phyloP scores from a whole-genome alignment of 2,113 vertebrate species.

The Solea senegalensis region DNA sequence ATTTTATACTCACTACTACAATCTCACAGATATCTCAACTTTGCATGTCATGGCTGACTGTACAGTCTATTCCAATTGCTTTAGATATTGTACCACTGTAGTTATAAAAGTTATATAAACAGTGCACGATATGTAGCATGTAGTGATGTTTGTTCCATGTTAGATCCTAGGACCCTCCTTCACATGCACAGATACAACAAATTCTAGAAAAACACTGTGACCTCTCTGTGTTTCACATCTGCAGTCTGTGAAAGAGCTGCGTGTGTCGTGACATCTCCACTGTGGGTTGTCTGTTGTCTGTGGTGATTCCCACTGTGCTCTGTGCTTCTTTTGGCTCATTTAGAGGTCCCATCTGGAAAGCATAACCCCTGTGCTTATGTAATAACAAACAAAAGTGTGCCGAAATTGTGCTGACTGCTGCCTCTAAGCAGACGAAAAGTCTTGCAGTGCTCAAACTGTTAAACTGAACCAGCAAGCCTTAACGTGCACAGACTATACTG shows the following conservation, averaged over 20 bases:
- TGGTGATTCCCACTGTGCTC: conserved; percentile 30
- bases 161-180: conserved; percentile 11
- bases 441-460: conserved; percentile 12
- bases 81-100: neutral
- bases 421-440: conserved; percentile 17
- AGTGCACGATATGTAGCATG: neutral
- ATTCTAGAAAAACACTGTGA: conserved; percentile 18
- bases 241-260: conserved; percentile 37
- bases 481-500: neutral
- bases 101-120: neutral
- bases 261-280: conserved; percentile 45
- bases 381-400: conserved; percentile 64
- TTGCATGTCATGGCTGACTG: too few species aligned
- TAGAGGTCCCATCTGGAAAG: conserved; percentile 65
- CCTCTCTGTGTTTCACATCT: conserved; percentile 43
- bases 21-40: too few species aligned
- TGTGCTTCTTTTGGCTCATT: conserved; percentile 65
- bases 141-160: conserved; percentile 24
- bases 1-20: too few species aligned
- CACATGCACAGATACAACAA: conserved; percentile 3
- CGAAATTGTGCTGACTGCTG: conserved; percentile 51
- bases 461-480: conserved; percentile 11
- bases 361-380: conserved; percentile 59
- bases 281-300: conserved; percentile 36
- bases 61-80: neutral